Percentiles rank a stretch among this genome's conserved stretches.
phyloP scores from a whole-genome alignment of 2,113 vertebrate genomes.

The Mormoops blainvillei region DNA sequence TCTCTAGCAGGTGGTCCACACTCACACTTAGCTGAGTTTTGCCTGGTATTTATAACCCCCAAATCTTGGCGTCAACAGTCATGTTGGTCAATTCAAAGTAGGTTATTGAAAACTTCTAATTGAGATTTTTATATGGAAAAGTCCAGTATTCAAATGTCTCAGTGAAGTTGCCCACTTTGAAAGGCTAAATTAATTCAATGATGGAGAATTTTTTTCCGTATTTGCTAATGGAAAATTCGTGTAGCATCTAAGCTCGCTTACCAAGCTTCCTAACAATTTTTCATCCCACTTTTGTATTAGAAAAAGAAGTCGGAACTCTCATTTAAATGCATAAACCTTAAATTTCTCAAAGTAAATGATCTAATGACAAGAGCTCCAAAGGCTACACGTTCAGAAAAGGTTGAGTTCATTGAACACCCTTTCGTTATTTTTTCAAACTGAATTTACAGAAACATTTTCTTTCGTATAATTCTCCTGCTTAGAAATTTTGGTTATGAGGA shows the following conservation, averaged over 20 bases:
- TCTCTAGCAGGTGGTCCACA: not conserved
- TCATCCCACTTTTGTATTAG: not conserved
- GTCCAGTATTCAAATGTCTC: not conserved
- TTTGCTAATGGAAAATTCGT: not conserved
- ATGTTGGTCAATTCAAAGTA: not conserved
- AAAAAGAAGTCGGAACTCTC: not conserved
- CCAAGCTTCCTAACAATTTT: not conserved
- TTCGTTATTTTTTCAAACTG: not conserved
- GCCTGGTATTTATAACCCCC: not conserved
- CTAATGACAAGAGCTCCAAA: not conserved
- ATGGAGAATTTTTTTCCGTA: not conserved
- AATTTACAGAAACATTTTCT: slow-evolving; percentile 23
- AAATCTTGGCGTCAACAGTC: not conserved
- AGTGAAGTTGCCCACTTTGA: not conserved
- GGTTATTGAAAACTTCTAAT: not conserved
- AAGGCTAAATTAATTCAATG: not conserved
- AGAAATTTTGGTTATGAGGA: not conserved
- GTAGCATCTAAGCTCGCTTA: not conserved
- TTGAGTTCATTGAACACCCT: not conserved
- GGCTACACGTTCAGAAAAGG: not conserved
- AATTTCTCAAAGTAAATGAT: not conserved
- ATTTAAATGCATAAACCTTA: not conserved
- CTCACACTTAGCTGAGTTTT: not conserved
- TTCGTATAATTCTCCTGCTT: not conserved
- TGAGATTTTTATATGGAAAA: not conserved